These are phyloP conservation scores for Silurus aristotelis DNA, from an alignment of 2,797 vertebrate species.

Conservation along the genomic window DNA sequence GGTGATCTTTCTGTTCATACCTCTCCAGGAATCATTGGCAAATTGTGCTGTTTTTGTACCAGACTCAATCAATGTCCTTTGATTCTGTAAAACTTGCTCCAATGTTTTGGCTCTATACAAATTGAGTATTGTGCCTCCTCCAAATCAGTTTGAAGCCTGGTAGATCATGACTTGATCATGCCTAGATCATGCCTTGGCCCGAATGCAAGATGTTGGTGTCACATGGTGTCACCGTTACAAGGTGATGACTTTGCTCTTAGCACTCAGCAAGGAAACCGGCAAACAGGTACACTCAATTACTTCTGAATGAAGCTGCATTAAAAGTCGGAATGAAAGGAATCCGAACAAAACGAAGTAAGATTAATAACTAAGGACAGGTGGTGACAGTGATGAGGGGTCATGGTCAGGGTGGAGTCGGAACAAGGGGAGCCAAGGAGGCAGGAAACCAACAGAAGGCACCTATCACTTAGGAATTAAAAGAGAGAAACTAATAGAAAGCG, in stretches of 20 bases:
- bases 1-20: not conserved
- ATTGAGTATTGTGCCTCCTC: not conserved
- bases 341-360: constrained; percentile 2
- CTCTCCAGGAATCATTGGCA: not conserved
- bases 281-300: not conserved
- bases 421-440: constrained; percentile 1
- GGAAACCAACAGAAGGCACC: not conserved
- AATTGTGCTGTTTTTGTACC: not conserved
- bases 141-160: not conserved
- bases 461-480: not conserved
- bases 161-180: too few species aligned
- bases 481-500: not conserved
- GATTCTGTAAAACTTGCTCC: not conserved
- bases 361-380: not conserved
- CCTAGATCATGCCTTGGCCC: too few species aligned
- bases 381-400: constrained; percentile 9
- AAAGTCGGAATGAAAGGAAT: not conserved
- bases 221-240: not conserved
- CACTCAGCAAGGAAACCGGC: not conserved
- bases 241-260: not conserved
- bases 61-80: not conserved
- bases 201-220: not conserved
- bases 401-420: not conserved
- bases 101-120: not conserved
- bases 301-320: not conserved